Evolutionary conservation across 2,113 vertebrate genomes (phyloP), one percentile per base, ranked within the genome.

Genomic region (Labeo catla): DNA sequence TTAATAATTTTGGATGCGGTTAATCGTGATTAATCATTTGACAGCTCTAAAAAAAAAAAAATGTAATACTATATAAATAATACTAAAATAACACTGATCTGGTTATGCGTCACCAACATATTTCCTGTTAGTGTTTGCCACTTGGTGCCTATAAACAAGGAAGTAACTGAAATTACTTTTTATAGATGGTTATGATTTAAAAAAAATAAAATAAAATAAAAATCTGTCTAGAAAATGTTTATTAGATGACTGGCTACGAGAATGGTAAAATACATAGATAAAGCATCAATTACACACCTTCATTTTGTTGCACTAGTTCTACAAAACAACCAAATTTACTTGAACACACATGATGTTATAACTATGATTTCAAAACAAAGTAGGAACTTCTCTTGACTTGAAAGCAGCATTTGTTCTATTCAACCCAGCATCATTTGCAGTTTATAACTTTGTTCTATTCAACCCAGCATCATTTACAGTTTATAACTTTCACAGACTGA

Each of bases 381-480:
- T 10, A 43, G 34, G 39, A 21, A 45, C 43, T 74, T 74, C 43
- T 1, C 12, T 49, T 28, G 45, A 76, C n/a, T 15, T 76, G 45
- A 76, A 50, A 76, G n/a, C 45, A 28, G 73, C 19, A 13, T 43
- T 79, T 59, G 36, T 79, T 59, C 36, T 21, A 28, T 76, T 76
- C n/a, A 28, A 3, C 3, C 11, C 45, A 74, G 72, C 43, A 28
- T 34, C 10, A 34, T 28, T 65, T 66, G 10, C n/a, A 73, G 15
- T 78, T 79, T n/a, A 80, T 13, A 13, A 13, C 21, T 6, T 28
- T 49, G 36, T 79, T 59, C 36, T 21, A 28, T 76, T 76, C n/a
- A 28, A 3, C 3, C 11, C 45, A 74, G 72, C 43, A 28, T 34
- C 10, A 34, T 28, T 65, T 66, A 23, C n/a, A 73, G 15, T 78